phyloP scores from a whole-genome alignment of 2,888 invertebrate species.

The Sarcophaga rosellei region DNA sequence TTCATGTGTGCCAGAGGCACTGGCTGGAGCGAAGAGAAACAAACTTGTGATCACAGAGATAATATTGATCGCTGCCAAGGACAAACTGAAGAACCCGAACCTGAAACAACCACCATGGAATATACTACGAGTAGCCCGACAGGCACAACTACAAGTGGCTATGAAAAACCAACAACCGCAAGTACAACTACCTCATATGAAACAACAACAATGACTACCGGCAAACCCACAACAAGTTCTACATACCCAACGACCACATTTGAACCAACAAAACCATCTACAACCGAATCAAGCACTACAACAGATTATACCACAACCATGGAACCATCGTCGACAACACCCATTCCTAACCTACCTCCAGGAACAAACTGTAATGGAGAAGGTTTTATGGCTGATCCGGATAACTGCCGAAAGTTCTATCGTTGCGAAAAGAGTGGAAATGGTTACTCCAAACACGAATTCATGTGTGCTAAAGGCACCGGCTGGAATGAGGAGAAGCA shows the following conservation, averaged over 20 bases:
- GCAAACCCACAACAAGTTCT: conserved; percentile 45
- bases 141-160: not conserved
- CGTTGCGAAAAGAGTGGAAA: conserved; percentile 83
- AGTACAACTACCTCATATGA: conserved; percentile 51
- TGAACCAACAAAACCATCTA: conserved; percentile 50
- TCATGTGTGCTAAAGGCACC: conserved; percentile 85
- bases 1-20: conserved; percentile 86
- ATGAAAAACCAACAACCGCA: conserved; percentile 9
- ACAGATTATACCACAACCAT: conserved; percentile 71
- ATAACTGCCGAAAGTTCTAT: conserved; percentile 84
- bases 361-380: conserved; percentile 82
- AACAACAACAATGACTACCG: conserved; percentile 34
- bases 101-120: conserved; percentile 51
- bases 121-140: conserved; percentile 53
- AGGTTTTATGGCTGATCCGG: conserved; percentile 85
- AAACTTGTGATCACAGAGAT: conserved; percentile 84
- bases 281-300: conserved; percentile 47
- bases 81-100: conserved; percentile 68
- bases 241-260: conserved; percentile 24
- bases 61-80: conserved; percentile 76
- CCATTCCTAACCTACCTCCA: conserved; percentile 75
- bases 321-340: conserved; percentile 71
- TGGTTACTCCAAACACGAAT: conserved; percentile 81
- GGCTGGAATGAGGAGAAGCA: conserved; percentile 85
- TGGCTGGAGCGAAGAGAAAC: conserved; percentile 85